Evolutionary conservation across 1,140 invertebrate genomes (phyloP), one percentile per base, ranked within the genome.

Genomic region (Parapsyche elsis): DNA sequence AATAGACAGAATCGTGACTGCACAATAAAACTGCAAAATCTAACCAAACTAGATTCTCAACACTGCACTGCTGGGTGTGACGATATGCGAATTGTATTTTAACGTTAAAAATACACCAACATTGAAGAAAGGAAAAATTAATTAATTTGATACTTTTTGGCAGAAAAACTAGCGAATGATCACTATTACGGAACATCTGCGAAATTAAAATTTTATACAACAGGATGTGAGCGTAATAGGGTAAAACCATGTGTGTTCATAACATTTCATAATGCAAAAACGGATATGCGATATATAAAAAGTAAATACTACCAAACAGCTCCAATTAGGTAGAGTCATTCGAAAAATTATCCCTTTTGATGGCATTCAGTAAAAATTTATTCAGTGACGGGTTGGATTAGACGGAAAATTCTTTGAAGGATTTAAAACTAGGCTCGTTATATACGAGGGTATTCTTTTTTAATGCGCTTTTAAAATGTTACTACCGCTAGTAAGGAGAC

Each of bases 391-490:
- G 64, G 64, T 19, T 67, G 64, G 64, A 67, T 67, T 26, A 23
- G 2, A 12, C 9, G n/a, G 10, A 23, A 23, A 67, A 67, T 67
- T 67, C 64, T 30, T 67, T 23, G 5, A 12, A 26, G 64, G 64
- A 67, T 67, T 67, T 67, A 67, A 67, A 30, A 26, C 24, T 21
- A 67, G 24, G 19, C 64, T 67, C 24, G 23, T 67, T 67, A 67
- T 12, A 26, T 26, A 26, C 49, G 21, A 67, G 64, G 64, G 64
- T 67, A 23, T 67, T 38, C 64, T 12, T 67, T 67, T 67, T 67
- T 67, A 23, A 67, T 30, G 21, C 24, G 64, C 10, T 67, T 67
- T 67, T 67, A 67, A 53, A 53, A 67, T 67, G 64, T 67, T 67
- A 67, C 64, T 26, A 67, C 23, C 9, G 24, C 64, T 9, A 67